These are phyloP conservation scores for Fratercula arctica DNA, from an alignment of 2,797 vertebrate genomes.

Conservation along the genomic window DNA sequence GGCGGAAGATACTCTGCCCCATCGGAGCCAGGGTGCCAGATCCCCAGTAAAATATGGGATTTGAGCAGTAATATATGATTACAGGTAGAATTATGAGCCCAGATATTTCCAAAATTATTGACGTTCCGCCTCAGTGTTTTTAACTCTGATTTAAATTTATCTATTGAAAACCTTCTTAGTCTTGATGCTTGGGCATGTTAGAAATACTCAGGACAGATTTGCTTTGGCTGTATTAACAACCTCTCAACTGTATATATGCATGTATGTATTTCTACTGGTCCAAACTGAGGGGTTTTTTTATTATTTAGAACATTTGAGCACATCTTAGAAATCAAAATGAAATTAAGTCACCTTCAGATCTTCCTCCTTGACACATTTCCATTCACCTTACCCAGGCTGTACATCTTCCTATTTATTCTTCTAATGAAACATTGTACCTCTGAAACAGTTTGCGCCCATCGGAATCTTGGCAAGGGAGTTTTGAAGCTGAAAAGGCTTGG, in stretches of 20 bases:
- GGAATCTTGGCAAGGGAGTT: background rate
- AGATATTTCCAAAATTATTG: background rate
- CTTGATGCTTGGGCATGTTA: background rate
- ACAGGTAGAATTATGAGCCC: background rate
- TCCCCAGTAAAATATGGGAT: background rate
- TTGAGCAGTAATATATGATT: background rate
- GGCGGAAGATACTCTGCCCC: background rate
- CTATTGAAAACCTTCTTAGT: background rate
- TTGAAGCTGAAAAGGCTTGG: background rate
- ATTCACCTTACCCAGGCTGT: background rate
- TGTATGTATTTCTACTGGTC: background rate
- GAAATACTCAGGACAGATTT: background rate
- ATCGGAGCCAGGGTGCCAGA: background rate
- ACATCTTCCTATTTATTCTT: background rate
- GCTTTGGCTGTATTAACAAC: background rate
- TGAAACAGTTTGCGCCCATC: background rate
- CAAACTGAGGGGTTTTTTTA: accelerated
- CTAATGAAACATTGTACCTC: background rate
- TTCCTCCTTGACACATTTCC: background rate
- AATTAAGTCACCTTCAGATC: background rate
- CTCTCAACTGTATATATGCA: background rate
- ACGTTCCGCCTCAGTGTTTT: background rate
- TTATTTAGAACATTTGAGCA: background rate
- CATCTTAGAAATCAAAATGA: background rate
- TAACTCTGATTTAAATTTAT: background rate